Conservation (phyloP, 2,888 invertebrate genomes). For the Brenthis ino region DNA sequence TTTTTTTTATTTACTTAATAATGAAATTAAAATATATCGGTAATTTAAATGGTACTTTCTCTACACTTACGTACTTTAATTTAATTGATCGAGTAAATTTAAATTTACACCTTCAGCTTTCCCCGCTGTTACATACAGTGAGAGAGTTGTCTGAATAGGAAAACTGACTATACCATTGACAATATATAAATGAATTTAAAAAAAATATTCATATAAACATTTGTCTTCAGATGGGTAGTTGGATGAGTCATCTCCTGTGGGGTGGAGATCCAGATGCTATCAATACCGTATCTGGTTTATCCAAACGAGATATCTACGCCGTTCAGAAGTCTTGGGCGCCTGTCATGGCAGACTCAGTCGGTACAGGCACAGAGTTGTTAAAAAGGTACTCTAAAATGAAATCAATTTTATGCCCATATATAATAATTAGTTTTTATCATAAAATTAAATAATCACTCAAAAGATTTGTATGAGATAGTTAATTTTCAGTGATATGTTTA, state of each 20-base stretch:
- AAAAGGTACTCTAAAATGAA: constrained; percentile 56
- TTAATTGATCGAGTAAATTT: too few relatives aligned
- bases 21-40: too few relatives aligned
- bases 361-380: constrained; percentile 67
- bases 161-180: too few relatives aligned
- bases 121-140: too few relatives aligned
- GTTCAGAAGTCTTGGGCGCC: constrained; percentile 70
- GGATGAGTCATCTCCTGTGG: constrained; percentile 72
- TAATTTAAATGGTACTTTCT: too few relatives aligned
- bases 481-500: too few relatives aligned
- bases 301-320: constrained; percentile 59
- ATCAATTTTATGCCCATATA: too few relatives aligned
- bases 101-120: too few relatives aligned
- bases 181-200: background rate
- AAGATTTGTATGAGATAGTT: too few relatives aligned
- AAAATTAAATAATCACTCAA: background rate
- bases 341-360: constrained; percentile 56
- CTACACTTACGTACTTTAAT: too few relatives aligned
- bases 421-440: background rate
- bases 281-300: constrained; percentile 62
- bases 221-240: constrained; percentile 62
- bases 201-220: background rate
- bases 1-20: too few relatives aligned
- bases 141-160: too few relatives aligned
- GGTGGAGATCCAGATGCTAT: constrained; percentile 66